phyloP scores from a whole-genome alignment of 1,140 invertebrate species.

The Heliothis virescens region DNA sequence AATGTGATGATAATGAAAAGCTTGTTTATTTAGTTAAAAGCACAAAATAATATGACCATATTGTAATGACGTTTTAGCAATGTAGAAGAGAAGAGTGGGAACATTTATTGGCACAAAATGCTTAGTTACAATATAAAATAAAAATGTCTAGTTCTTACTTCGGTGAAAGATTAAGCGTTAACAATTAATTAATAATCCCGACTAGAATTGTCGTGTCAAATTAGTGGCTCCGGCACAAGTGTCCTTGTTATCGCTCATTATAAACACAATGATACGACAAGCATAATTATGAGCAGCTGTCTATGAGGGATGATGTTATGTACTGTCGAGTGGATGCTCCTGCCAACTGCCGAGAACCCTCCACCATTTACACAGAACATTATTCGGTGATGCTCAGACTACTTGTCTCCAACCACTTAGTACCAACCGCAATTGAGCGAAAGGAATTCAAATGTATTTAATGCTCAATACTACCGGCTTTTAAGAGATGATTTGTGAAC shows the following conservation, averaged over 20 bases:
- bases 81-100: too few species aligned
- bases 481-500: constrained; percentile 24
- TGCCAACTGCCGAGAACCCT: constrained; percentile 53
- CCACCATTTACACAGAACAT: constrained; percentile 60
- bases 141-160: too few species aligned
- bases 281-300: constrained; percentile 55
- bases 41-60: too few species aligned
- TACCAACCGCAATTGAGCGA: constrained; percentile 49
- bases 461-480: constrained; percentile 7
- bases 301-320: constrained; percentile 48
- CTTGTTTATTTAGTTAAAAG: too few species aligned
- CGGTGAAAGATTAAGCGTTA: too few species aligned
- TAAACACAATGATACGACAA: constrained; percentile 38
- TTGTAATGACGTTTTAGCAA: too few species aligned
- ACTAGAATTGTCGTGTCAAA: constrained; percentile 11
- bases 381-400: constrained; percentile 62
- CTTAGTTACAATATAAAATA: too few species aligned
- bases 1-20: not conserved
- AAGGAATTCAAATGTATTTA: constrained; percentile 53
- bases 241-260: constrained; percentile 37
- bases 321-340: constrained; percentile 44
- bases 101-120: too few species aligned
- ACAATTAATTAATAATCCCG: not conserved
- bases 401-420: constrained; percentile 65
- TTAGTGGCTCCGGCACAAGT: not conserved